Base-by-base conservation (phyloP, 2,888 invertebrate genomes). In the Ichneumoninae sp. region DNA sequence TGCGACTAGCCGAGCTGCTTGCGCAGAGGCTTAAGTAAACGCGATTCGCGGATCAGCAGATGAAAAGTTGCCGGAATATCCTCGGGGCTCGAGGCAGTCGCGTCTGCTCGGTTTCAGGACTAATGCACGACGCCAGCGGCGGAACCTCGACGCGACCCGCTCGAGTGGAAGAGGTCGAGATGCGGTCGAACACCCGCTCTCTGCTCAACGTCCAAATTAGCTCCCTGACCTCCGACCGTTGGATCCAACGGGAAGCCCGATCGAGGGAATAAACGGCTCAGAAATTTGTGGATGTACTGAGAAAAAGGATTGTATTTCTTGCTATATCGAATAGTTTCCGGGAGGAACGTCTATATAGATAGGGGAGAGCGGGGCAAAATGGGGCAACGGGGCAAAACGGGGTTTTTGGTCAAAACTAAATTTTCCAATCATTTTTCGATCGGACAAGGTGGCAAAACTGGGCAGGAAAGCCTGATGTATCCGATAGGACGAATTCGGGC, bases 61-160 rank as follows among this genome's bases (percentile, higher is more conserved):
- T 79, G 78, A 69, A 75, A 80, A 80, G 80, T 80, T 80, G 60
- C 47, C 69, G 69, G 30, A 74, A 69, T 74, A 69, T 40, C 26
- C 74, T 60, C 10, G 26, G 26, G 13, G 36, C 52, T 36, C 57
- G 4, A 10, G 57, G 26, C 26, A 26, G 60, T 44, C 54, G 52
- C 19, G 68, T 40, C 22, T 71, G 57, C 26, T 1, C 57, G 57
- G 4, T 57, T 57, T 13, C 10, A 57, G 57, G 1, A 26, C 40
- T 57, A 57, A 57, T 13, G 57, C 57, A 13, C 22, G 57, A 57
- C 13, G 57, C 57, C 22, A 30, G 19, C 30, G n/a, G 1, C 16
- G 69, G 19, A 47, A 10, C 54, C 22, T 8, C 22, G 54, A 1
- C 10, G 22, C 36, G 19, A 33, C 40, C 54, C 16, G 1, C 54